Evolutionary conservation across 2,797 vertebrate species (phyloP).

Genomic region (Phyllotis vaccarum): DNA sequence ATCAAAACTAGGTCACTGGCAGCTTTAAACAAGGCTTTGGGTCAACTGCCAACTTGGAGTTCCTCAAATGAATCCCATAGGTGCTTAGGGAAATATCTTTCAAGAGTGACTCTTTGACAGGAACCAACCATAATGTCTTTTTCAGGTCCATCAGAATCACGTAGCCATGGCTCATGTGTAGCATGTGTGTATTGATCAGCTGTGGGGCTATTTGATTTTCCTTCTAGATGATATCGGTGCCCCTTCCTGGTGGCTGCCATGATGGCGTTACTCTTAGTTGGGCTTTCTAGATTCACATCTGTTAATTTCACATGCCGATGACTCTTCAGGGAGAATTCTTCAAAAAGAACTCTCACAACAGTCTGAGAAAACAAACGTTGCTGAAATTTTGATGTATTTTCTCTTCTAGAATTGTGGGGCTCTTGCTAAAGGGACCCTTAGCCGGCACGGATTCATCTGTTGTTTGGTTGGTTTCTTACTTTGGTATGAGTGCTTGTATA

Average conservation of each 20-base stretch:
- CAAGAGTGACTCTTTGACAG: not conserved
- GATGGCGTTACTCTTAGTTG: constrained; percentile 51
- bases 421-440: constrained; percentile 39
- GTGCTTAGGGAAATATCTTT: not conserved
- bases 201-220: not conserved
- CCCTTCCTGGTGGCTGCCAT: constrained; percentile 43
- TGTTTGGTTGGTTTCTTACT: constrained; percentile 32
- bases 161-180: not conserved
- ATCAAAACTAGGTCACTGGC: not conserved
- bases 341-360: constrained; percentile 72
- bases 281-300: constrained; percentile 76
- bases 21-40: not conserved
- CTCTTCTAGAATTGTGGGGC: constrained; percentile 46
- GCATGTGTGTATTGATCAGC: not conserved
- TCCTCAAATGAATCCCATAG: not conserved
- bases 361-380: constrained; percentile 54
- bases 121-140: not conserved
- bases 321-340: constrained; percentile 66
- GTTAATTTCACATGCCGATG: constrained; percentile 80
- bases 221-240: constrained; percentile 12
- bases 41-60: not conserved
- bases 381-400: constrained; percentile 72
- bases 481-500: not conserved
- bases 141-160: not conserved
- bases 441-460: not conserved